Percentiles rank a stretch among this genome's conserved stretches.
Evolutionary conservation across 2,797 vertebrate species (phyloP).

Genomic region (Chelon auratus): DNA sequence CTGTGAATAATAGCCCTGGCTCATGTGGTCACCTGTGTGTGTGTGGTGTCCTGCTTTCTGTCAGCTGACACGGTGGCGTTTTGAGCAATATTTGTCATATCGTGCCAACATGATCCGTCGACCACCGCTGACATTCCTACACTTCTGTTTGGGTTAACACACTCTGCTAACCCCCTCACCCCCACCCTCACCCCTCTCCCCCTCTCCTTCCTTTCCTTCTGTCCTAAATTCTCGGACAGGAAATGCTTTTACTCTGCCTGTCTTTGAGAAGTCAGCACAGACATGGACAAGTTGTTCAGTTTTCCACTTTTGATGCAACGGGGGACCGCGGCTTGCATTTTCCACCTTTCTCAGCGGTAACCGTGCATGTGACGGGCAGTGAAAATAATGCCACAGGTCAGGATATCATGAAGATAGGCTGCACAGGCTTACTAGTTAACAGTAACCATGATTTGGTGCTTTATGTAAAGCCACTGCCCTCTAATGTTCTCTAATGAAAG

Average conservation of each 20-base stretch:
- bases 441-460: constrained; percentile 20
- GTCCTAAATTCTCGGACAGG: constrained; percentile 40
- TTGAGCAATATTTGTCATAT: constrained; percentile 53
- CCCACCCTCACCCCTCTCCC: not conserved
- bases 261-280: constrained; percentile 43
- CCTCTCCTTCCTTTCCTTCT: constrained; percentile 8
- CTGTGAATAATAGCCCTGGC: constrained; percentile 1
- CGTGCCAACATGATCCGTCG: constrained; percentile 43
- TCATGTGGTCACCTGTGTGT: constrained; percentile 35
- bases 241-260: constrained; percentile 44
- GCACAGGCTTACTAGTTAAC: constrained; percentile 44
- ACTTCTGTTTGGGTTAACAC: constrained; percentile 39
- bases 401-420: constrained; percentile 29
- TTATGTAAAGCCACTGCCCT: constrained; percentile 65
- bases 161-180: not conserved
- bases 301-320: constrained; percentile 1
- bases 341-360: constrained; percentile 10
- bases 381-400: constrained; percentile 27
- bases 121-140: constrained; percentile 58
- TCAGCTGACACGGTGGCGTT: constrained; percentile 20
- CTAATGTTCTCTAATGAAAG: constrained; percentile 63
- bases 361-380: constrained; percentile 9
- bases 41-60: constrained; percentile 21
- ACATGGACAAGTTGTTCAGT: constrained; percentile 25
- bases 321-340: constrained; percentile 4